These are phyloP conservation scores for Zelleria hepariella DNA, from an alignment of 2,888 invertebrate genomes.

Conservation along the genomic window DNA sequence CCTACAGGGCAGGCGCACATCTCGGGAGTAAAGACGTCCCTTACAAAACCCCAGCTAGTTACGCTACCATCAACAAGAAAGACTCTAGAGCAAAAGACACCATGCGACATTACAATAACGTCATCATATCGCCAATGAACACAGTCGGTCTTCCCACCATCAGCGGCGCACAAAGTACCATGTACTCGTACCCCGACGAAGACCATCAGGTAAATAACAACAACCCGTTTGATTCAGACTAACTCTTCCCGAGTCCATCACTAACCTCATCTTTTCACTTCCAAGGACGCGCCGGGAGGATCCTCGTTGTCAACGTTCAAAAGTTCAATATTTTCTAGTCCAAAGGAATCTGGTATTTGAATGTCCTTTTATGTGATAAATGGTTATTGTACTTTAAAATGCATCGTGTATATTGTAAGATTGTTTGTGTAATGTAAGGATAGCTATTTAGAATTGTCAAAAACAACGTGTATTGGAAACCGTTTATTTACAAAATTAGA, in stretches of 20 bases:
- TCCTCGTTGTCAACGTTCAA: constrained; percentile 28
- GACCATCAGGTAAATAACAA: constrained; percentile 52
- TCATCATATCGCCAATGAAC: constrained; percentile 46
- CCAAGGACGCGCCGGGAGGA: constrained; percentile 33
- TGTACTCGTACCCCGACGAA: constrained; percentile 57
- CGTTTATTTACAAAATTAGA: constrained; percentile 69
- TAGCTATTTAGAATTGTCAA: not conserved
- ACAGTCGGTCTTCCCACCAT: constrained; percentile 54
- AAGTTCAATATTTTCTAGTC: constrained; percentile 29
- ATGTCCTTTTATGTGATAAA: not conserved
- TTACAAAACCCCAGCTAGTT: constrained; percentile 41
- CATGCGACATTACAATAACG: constrained; percentile 37
- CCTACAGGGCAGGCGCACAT: constrained; percentile 48
- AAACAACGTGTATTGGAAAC: constrained; percentile 12
- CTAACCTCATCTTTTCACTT: constrained; percentile 11
- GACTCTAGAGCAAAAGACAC: constrained; percentile 33
- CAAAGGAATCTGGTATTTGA: constrained; percentile 31
- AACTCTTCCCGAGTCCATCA: constrained; percentile 8
- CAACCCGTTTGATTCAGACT: constrained; percentile 48
- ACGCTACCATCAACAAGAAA: constrained; percentile 45
- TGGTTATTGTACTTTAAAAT: constrained; percentile 1
- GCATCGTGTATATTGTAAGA: not conserved
- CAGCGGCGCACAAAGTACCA: constrained; percentile 36
- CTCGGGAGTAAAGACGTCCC: constrained; percentile 45
- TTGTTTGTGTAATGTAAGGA: not conserved